Base-by-base conservation (phyloP, 2,888 invertebrate genomes). In the Epistrophe eligans region DNA sequence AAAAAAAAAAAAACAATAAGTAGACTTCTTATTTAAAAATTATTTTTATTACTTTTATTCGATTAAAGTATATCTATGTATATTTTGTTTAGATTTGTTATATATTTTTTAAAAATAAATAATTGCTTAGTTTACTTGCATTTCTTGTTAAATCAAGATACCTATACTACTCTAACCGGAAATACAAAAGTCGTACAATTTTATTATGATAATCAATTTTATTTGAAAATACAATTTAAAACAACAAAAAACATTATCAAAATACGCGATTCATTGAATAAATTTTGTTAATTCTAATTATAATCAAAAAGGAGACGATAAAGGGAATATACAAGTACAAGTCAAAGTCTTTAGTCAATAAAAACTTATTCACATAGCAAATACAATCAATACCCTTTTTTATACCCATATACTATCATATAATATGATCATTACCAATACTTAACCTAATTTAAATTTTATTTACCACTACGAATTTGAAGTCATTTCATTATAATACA, bases 391-490 rank as follows among this genome's bases (percentile, higher is more conserved):
- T 24, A 8, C n/a, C 1, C 6, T 35, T 15, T 10, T 11, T 28
- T 8, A 9, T 32, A 32, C 9, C 2, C 2, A 57, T 15, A 15
- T 35, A 35, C 10, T 2, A 9, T 6, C 35, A 2, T 32, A 32
- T 10, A 0, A 35, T 35, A 9, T 9, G 0, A n/a, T 10, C 28
- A 4, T 17, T 38, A 35, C 11, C 45, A 66, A 62, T 5, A 62
- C 32, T 15, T 9, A 50, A 32, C 13, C 9, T 24, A 15, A 10
- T 55, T 52, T 32, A 43, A 70, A 50, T 71, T 57, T 55, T 67
- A 32, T 76, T 77, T 67, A 77, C 72, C 72, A 60, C 50, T 84
- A 72, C n/a, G 60, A 67, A 55, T 7, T 71, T 15, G 60, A 67
- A 55, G 2, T 71, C 67, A 35, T 74, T 85, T 74, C 50, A 50